Conservation (phyloP, 2,113 vertebrate species). For the Macaca fascicularis region T2T-MFA8v1.1 NC_088380.1:184150001-184150500, state of each 20-base stretch:
- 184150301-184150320: too few species aligned
- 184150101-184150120: neutral
- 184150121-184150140: neutral
- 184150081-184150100: neutral
- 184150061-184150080: neutral
- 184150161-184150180: neutral
- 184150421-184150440: too few species aligned
- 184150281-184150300: too few species aligned
- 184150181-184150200: neutral
- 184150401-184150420: too few species aligned
- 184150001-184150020: neutral
- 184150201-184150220: neutral
- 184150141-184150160: neutral
- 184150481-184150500: too few species aligned
- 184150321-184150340: too few species aligned
- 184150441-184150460: too few species aligned
- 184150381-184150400: too few species aligned
- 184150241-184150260: neutral
- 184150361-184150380: too few species aligned
- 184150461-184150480: too few species aligned
- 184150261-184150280: too few species aligned
- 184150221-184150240: neutral
- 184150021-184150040: neutral
- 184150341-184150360: too few species aligned
- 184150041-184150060: neutral